Conservation (phyloP, 1,140 invertebrate genomes). For the Achatina immaculata region DNA sequence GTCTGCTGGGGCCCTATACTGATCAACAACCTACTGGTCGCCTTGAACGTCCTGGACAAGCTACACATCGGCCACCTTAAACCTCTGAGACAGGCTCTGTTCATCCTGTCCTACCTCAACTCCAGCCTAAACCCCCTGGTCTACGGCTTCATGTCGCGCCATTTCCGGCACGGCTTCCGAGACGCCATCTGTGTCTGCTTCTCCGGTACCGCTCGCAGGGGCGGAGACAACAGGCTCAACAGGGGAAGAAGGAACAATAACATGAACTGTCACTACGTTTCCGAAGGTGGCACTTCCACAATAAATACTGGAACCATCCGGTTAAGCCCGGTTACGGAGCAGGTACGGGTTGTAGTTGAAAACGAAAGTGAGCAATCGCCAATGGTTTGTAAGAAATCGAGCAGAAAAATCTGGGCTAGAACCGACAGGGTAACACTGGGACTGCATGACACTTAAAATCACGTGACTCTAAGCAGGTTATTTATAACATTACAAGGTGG, state of each 20-base stretch:
- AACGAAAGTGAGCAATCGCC: background rate
- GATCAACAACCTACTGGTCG: slow-evolving; percentile 64
- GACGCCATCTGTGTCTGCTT: slow-evolving; percentile 51
- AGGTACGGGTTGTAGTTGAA: background rate
- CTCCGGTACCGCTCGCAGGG: background rate
- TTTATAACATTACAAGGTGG: no score
- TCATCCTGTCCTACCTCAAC: slow-evolving; percentile 74
- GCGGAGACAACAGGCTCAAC: background rate
- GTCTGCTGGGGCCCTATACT: slow-evolving; percentile 74
- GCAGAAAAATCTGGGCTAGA: slow-evolving; percentile 21
- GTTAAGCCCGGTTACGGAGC: slow-evolving; percentile 17
- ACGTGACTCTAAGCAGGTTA: no score
- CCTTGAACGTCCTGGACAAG: slow-evolving; percentile 74
- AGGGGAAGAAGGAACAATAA: background rate
- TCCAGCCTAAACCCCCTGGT: slow-evolving; percentile 84
- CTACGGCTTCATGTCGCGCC: slow-evolving; percentile 86
- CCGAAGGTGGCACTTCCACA: background rate
- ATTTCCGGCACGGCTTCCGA: slow-evolving; percentile 80
- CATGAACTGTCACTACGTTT: background rate
- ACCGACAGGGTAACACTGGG: background rate
- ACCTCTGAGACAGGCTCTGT: slow-evolving; percentile 77
- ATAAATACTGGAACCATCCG: slow-evolving; percentile 20
- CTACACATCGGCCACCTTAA: slow-evolving; percentile 75
- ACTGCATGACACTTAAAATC: background rate
- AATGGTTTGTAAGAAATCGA: background rate